Base-by-base conservation (phyloP, 2,888 invertebrate genomes). In the Trichogramma dendrolimi region DNA sequence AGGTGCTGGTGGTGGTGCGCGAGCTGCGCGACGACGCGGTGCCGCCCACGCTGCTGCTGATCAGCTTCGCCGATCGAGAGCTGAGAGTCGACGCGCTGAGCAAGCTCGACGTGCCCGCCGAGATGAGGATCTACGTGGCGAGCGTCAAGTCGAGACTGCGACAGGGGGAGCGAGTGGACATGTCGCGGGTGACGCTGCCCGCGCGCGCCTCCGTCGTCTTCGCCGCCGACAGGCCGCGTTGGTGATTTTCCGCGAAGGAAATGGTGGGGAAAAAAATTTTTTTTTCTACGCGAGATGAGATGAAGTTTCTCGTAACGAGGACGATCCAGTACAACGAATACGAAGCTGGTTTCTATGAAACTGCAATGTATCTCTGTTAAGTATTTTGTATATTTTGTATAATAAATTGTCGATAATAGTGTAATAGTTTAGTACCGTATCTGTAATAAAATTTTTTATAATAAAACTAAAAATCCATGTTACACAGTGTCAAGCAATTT, bases 1-100 rank as follows among this genome's bases (percentile, higher is more conserved):
- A 68, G 4, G 70, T 76, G 8, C 59, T 77, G 38, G 71, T 64
- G 0, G 67, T 76, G 6, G 69, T 71, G 5, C 69, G 76, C 6
- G 65, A 5, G 42, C 55, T 14, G 14, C 14, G 14, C 14, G 14
- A 14, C 14, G 14, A 14, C 14, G 14, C 1, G 14, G 14, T 14
- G 14, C 14, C 14, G 2, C 66, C 70, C 0, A 68, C 71, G 4
- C 68, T 68, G n/a, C 61, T 73, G 4, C 51, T 77, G 5, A 64
- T 73, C 27, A 77, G 76, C 57, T 71, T 71, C 40, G 66, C 66
- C 4, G 61, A 69, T 27, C 8, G 40, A 0, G 44, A 53, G 0
- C 62, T 68, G 41, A 52, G 55, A 2, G 60, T 75, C 6, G 70
- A 76, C 51, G 71, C 70, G 7, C 5, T 11, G 40, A 6, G 14